Evolutionary conservation across 2,113 vertebrate genomes (phyloP).

Genomic region (Cariama cristata): DNA sequence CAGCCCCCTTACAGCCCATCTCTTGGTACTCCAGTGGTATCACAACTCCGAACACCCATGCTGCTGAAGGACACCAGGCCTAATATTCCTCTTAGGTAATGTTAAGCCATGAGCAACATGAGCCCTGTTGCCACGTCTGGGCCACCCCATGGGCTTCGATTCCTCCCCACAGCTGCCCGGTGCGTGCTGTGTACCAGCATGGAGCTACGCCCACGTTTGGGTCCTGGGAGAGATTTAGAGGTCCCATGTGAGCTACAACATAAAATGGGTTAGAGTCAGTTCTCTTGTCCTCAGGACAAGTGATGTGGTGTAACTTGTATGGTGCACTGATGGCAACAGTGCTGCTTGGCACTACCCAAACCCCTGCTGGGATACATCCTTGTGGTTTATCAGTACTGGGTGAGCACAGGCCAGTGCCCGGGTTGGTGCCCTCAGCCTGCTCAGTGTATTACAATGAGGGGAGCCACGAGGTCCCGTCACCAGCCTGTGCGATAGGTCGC

Average conservation of each 20-base stretch:
- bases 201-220: background rate
- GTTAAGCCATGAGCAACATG: background rate
- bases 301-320: background rate
- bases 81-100: background rate
- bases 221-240: background rate
- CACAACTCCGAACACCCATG: rapidly evolving
- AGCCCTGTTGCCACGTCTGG: background rate
- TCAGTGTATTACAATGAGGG: background rate
- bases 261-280: background rate
- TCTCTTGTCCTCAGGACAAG: background rate
- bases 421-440: background rate
- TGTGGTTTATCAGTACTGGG: background rate
- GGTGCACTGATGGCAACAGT: background rate
- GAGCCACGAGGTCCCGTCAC: background rate
- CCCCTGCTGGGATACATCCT: background rate
- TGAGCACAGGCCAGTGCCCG: background rate
- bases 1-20: background rate
- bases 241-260: background rate
- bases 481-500: background rate
- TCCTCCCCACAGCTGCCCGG: background rate
- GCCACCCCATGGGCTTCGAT: background rate
- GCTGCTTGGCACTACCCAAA: background rate
- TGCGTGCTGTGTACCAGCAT: background rate
- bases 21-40: background rate
- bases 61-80: background rate